Conservation (phyloP, 2,888 invertebrate species). For the Crossocerus cetratus region DNA sequence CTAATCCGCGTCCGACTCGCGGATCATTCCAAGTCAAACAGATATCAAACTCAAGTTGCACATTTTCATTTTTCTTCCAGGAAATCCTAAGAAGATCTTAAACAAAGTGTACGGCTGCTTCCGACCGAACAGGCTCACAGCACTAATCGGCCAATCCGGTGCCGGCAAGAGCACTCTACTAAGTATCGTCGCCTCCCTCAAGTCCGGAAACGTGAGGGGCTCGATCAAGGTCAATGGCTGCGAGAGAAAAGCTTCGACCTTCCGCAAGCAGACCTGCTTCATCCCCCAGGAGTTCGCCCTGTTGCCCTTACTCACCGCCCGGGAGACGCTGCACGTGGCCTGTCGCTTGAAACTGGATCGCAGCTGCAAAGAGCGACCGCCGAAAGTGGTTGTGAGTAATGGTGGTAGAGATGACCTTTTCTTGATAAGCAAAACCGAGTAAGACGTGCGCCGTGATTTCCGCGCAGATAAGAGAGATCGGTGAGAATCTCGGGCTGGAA, state of each 20-base stretch:
- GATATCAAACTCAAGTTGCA: no score
- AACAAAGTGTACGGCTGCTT: conserved; percentile 81
- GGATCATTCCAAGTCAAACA: no score
- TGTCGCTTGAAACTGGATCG: conserved; percentile 79
- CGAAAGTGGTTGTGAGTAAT: conserved; percentile 9
- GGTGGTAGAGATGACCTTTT: neutral
- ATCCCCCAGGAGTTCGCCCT: conserved; percentile 81
- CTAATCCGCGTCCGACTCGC: no score
- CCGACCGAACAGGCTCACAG: conserved; percentile 81
- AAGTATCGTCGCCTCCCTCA: conserved; percentile 85
- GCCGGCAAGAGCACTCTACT: conserved; percentile 88
- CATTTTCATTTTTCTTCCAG: conserved; percentile 42
- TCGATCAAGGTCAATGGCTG: conserved; percentile 84
- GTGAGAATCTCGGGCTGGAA: conserved; percentile 78
- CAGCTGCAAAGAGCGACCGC: neutral
- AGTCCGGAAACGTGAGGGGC: conserved; percentile 79
- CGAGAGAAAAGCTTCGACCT: conserved; percentile 81
- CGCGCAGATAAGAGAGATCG: conserved; percentile 78
- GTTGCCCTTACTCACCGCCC: conserved; percentile 79
- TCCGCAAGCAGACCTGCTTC: conserved; percentile 86
- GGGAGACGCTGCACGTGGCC: conserved; percentile 80
- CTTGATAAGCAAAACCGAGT: no score
- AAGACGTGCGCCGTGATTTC: neutral
- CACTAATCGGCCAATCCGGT: conserved; percentile 85
- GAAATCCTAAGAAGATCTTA: conserved; percentile 76